phyloP scores from a whole-genome alignment of 92 coral and sea anemone genomes.

The Ricordea florida region DNA sequence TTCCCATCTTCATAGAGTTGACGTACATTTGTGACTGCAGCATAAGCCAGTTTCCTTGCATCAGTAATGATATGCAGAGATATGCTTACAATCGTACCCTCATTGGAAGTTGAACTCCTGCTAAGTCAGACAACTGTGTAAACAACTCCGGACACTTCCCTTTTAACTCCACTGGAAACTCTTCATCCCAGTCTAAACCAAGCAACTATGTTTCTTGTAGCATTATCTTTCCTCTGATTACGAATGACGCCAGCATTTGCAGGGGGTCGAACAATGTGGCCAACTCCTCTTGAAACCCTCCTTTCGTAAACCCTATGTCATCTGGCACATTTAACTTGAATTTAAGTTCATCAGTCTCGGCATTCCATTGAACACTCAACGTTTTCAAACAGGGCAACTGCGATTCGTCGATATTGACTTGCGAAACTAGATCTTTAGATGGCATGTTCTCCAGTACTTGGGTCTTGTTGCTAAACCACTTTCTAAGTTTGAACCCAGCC shows the following conservation, averaged over 20 bases:
- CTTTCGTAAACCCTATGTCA: neutral
- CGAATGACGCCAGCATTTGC: slow-evolving; percentile 25
- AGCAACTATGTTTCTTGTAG: slow-evolving; percentile 29
- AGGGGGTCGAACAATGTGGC: slow-evolving; percentile 48
- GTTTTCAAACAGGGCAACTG: slow-evolving; percentile 8
- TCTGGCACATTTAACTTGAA: neutral
- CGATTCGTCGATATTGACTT: neutral
- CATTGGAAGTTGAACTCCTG: neutral
- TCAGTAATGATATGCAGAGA: slow-evolving; percentile 41
- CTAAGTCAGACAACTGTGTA: neutral
- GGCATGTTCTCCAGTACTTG: too few species aligned
- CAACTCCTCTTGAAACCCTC: neutral
- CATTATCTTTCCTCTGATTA: slow-evolving; percentile 37
- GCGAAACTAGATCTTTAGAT: neutral
- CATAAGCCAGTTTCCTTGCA: slow-evolving; percentile 45
- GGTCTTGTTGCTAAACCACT: slow-evolving; percentile 32
- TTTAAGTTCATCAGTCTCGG: slow-evolving; percentile 15
- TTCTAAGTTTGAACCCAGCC: slow-evolving; percentile 38
- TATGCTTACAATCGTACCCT: neutral
- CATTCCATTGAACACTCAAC: slow-evolving; percentile 47
- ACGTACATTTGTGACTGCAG: slow-evolving; percentile 32
- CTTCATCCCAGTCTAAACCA: slow-evolving; percentile 53
- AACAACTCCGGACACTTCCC: slow-evolving; percentile 10
- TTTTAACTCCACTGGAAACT: slow-evolving; percentile 4
- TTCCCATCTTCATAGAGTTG: slow-evolving; percentile 6